phyloP scores from a whole-genome alignment of 1,140 invertebrate species.

The Brachionus sp. region DNA sequence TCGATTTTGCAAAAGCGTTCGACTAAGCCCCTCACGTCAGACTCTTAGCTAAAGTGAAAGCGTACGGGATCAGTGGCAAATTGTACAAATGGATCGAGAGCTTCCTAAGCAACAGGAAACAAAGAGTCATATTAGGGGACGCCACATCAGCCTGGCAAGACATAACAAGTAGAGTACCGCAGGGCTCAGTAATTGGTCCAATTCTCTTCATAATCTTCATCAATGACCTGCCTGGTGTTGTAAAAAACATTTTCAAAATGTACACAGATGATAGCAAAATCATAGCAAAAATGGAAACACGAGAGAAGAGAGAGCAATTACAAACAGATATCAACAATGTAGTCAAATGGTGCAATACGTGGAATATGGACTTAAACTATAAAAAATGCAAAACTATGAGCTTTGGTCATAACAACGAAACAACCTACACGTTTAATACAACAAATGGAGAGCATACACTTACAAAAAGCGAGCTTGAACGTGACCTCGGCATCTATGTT shows the following conservation, averaged over 20 bases:
- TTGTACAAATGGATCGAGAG: background rate
- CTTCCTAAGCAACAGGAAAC: background rate
- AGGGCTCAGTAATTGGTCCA: background rate
- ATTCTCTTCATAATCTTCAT: background rate
- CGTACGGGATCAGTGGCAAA: background rate
- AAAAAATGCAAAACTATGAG: background rate
- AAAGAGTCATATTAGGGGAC: background rate
- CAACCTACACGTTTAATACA: too few relatives aligned
- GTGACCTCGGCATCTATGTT: background rate
- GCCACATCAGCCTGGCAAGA: background rate
- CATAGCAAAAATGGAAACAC: background rate
- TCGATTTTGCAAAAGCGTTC: background rate
- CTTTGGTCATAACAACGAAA: background rate
- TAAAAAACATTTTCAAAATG: too few relatives aligned
- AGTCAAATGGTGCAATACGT: background rate
- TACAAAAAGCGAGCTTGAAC: too few relatives aligned
- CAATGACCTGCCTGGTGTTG: background rate
- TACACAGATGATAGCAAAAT: too few relatives aligned
- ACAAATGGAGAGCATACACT: too few relatives aligned
- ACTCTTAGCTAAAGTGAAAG: background rate
- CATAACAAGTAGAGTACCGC: background rate
- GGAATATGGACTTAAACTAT: background rate
- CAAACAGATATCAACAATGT: background rate
- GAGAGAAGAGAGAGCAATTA: background rate
- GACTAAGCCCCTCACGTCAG: background rate